Evolutionary conservation across 2,113 vertebrate species (phyloP).

Genomic region (Gallinago paraguaiae): DNA sequence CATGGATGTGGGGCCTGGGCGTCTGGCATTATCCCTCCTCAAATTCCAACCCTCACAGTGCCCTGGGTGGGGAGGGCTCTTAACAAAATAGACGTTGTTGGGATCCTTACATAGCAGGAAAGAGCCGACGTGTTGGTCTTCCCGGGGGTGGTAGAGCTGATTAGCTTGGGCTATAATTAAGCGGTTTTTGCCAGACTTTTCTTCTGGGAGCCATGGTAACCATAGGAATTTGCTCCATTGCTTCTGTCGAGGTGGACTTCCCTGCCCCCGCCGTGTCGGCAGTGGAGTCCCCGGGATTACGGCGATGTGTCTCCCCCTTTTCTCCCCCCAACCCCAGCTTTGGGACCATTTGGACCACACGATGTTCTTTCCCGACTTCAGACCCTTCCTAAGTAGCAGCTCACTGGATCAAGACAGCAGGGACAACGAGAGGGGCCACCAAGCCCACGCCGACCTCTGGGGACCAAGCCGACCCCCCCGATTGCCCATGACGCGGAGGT

Average conservation of each 20-base stretch:
- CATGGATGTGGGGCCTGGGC: accelerated
- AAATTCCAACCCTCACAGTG: neutral
- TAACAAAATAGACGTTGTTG: accelerated
- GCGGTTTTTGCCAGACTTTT: neutral
- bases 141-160: neutral
- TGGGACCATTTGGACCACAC: constrained; percentile 86
- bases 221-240: accelerated
- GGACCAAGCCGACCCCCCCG: constrained; percentile 86
- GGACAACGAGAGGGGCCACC: constrained; percentile 75
- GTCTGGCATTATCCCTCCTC: neutral
- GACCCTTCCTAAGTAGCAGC: constrained; percentile 71
- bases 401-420: constrained; percentile 84
- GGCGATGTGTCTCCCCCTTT: neutral
- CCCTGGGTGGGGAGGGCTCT: neutral
- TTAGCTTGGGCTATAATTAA: neutral
- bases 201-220: neutral
- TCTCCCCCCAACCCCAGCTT: constrained; percentile 71
- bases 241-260: neutral
- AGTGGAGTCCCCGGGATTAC: neutral
- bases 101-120: accelerated
- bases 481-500: constrained; percentile 84
- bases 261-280: neutral
- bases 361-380: constrained; percentile 76
- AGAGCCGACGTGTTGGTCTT: neutral
- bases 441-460: constrained; percentile 84